Base-by-base conservation (phyloP, 2,888 invertebrate species). In the Rhagium mordax region DNA sequence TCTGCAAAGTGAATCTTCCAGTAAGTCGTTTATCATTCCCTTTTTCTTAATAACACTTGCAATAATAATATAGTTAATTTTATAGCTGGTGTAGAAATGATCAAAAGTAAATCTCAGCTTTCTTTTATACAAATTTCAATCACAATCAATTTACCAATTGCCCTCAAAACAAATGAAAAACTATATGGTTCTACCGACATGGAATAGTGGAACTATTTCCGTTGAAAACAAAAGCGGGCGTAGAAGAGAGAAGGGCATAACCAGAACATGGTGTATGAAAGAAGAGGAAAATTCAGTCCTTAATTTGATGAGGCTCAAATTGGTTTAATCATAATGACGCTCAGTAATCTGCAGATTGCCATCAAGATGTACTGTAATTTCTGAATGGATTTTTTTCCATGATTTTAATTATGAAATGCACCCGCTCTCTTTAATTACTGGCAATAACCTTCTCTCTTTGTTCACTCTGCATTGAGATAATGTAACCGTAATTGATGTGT, bases 281-380 rank as follows among this genome's bases (percentile, higher is more conserved):
- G 53, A 72, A 69, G 60, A 66, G 68, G 49, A 69, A 60, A 60
- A 49, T 65, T 64, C 59, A 60, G 57, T 64, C 60, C 69, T 62
- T 83, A 84, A 84, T 84, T 83, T 83, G 83, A 82, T 83, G 84
- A 82, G 77, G 78, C 81, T 81, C 79, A 83, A 84, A 84, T 84
- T 83, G 82, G 81, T 82, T 83, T 83, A 82, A 81, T 82, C 81
- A 82, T 81, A 81, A 83, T 80, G 82, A 82, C 81, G 75, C 78
- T 77, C 81, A 77, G 78, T 84, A 85, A 84, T 84, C 81, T 83
- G 80, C 81, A 84, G 84, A 85, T 84, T 83, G 81, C 80, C 77
- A 79, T 81, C 78, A 80, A 81, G 82, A 80, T 81, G 81, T 78
- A 77, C 79, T 67, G 79, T 82, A 81, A 83, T 83, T 80, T 81